phyloP scores from a whole-genome alignment of 2,888 invertebrate genomes.

The Drosophila trichaetosa region DNA sequence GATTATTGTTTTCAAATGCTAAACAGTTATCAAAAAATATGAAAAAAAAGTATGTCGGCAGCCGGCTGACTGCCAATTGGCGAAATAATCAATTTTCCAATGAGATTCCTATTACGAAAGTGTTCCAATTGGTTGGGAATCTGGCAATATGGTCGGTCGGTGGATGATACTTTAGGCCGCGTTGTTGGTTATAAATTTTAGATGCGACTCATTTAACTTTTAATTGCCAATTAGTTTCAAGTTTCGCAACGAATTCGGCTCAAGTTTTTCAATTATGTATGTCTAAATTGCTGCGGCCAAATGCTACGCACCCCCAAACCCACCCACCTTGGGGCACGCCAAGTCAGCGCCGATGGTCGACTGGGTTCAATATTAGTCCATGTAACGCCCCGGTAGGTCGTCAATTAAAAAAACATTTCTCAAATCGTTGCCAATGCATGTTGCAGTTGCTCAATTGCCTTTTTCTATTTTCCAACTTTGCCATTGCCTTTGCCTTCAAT shows the following conservation, averaged over 20 bases:
- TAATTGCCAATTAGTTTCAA: slow-evolving; percentile 61
- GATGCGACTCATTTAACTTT: slow-evolving; percentile 60
- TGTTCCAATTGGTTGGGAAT: slow-evolving; percentile 38
- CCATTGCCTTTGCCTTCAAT: slow-evolving; percentile 23
- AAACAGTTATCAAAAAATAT: background rate
- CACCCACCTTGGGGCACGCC: background rate
- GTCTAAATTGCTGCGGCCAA: slow-evolving; percentile 44
- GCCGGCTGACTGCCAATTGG: background rate
- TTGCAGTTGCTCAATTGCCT: slow-evolving; percentile 24
- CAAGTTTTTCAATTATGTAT: slow-evolving; percentile 64
- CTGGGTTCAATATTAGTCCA: slow-evolving; percentile 5
- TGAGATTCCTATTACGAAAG: slow-evolving; percentile 21
- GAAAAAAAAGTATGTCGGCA: background rate
- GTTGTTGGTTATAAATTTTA: slow-evolving; percentile 47
- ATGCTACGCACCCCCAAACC: slow-evolving; percentile 3
- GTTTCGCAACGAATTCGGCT: slow-evolving; percentile 55
- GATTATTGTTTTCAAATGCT: slow-evolving; percentile 14
- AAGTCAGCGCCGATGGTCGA: background rate
- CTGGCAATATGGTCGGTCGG: slow-evolving; percentile 23
- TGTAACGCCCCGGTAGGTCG: slow-evolving; percentile 18
- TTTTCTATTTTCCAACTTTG: slow-evolving; percentile 22
- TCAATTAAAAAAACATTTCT: slow-evolving; percentile 44
- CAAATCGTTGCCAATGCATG: slow-evolving; percentile 16
- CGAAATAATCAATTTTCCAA: slow-evolving; percentile 27
- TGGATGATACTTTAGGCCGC: slow-evolving; percentile 13